These are phyloP conservation scores for Lapara coniferarum DNA, from an alignment of 2,888 invertebrate species.

Conservation along the genomic window DNA sequence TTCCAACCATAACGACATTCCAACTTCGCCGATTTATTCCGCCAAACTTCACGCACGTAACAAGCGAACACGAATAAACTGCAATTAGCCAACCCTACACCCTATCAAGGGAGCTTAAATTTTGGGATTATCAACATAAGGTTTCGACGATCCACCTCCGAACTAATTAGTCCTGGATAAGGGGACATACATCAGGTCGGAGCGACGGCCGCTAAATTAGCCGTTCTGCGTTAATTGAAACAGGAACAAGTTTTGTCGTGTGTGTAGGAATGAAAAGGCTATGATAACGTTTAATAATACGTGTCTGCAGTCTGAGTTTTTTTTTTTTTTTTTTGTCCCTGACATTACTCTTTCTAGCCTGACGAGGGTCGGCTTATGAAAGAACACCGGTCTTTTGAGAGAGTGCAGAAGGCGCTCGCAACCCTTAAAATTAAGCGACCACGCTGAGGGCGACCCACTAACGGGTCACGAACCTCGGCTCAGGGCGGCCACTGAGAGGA, in stretches of 20 bases:
- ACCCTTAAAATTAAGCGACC: no score
- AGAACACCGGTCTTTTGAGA: no score
- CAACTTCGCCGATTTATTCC: slow-evolving; percentile 15
- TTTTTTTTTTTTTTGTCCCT: no score
- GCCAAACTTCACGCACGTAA: slow-evolving; percentile 1
- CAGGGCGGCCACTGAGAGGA: no score
- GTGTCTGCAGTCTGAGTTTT: no score
- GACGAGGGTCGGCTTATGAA: no score
- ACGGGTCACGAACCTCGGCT: no score
- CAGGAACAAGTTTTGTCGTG: slow-evolving; percentile 31
- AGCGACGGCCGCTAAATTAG: slow-evolving; percentile 31
- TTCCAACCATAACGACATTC: background rate
- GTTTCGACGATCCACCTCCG: slow-evolving; percentile 42
- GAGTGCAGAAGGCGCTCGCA: no score
- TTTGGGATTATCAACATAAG: slow-evolving; percentile 41
- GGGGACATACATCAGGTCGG: slow-evolving; percentile 39
- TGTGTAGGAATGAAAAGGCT: slow-evolving; percentile 28
- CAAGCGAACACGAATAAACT: slow-evolving; percentile 13
- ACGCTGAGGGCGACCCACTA: no score
- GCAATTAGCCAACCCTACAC: slow-evolving; percentile 21
- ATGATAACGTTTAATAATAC: slow-evolving; percentile 22
- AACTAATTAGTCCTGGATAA: slow-evolving; percentile 49
- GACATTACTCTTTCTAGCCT: no score
- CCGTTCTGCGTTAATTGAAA: slow-evolving; percentile 32
- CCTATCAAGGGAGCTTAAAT: slow-evolving; percentile 27